Base-by-base conservation (phyloP, 1,140 invertebrate genomes). In the Uloborus diversus region DNA sequence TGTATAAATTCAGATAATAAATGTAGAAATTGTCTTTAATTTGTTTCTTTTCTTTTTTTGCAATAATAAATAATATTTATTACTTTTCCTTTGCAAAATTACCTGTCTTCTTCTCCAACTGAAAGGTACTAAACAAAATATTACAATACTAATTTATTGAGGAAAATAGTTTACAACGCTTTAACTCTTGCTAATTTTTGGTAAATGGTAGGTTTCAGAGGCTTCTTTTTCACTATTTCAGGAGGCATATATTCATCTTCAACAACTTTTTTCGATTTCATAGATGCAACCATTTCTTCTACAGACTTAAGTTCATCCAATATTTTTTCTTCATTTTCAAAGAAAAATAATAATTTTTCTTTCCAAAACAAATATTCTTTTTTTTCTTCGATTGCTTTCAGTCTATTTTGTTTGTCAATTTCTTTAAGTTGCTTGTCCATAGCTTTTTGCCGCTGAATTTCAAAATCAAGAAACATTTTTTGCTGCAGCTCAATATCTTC, bases 271-370 rank as follows among this genome's bases (percentile, higher is more conserved):
- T 49, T 7, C 17, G 1, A 11, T 27, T 76, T 65, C 7, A 53
- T 5, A 13, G 9, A 7, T 35, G 30, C 23, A n/a, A 51, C 25
- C 1, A 51, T 23, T 37, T 76, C 32, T 33, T 76, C 14, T 5
- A 53, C 71, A 25, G 64, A 51, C 20, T 53, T 53, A 0, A 76
- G 17, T 33, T 76, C 71, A 5, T 76, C 61, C 23, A 76, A 37
- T 37, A 37, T 76, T 64, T 76, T 35, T 42, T 76, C 61, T 37
- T 76, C 61, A 65, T 76, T 76, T 65, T 76, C 71, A 27, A 76
- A 76, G 53, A 76, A 76, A 61, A 64, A 76, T 2, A 76, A n/a
- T 13, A 64, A 35, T 37, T 76, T 76, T 9, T 76, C 71, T 37
- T 76, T 76, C 71, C 71, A 76, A 64, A 33, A 76, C 13, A 76